These are phyloP conservation scores for Regulus satrapa DNA, from an alignment of 2,113 vertebrate species.

Conservation along the genomic window DNA sequence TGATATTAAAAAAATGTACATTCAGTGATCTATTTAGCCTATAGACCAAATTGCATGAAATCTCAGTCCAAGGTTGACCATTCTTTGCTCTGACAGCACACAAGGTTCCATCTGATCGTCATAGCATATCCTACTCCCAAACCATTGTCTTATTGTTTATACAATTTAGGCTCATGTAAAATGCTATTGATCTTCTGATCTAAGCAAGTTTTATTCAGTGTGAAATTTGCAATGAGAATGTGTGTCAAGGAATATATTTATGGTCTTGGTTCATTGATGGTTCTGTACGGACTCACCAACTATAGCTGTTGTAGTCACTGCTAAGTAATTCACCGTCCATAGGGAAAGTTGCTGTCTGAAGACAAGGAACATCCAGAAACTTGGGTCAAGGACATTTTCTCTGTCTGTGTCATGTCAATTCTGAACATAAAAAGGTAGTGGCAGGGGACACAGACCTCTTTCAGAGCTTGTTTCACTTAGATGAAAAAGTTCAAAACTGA, in stretches of 20 bases:
- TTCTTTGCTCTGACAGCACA: not conserved
- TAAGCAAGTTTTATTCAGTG: not conserved
- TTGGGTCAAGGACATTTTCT: not conserved
- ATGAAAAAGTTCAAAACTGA: not conserved
- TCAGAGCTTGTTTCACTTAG: not conserved
- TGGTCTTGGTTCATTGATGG: not conserved
- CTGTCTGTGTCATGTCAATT: not conserved
- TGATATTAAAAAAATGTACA: too few species aligned
- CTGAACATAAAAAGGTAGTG: not conserved
- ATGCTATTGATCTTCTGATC: not conserved
- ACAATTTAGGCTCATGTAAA: not conserved
- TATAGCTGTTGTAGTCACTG: not conserved
- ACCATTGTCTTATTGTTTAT: not conserved
- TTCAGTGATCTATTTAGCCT: not conserved
- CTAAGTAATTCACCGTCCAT: not conserved
- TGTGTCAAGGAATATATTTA: not conserved
- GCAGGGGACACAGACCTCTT: not conserved
- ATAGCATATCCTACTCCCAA: not conserved
- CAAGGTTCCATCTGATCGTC: not conserved
- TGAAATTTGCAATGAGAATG: not conserved
- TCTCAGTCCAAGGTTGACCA: not conserved
- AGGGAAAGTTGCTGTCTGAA: not conserved
- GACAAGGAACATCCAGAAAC: not conserved
- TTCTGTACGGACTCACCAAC: not conserved
- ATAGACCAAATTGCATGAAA: not conserved